A percentile compares a stretch with the other conserved stretches of the same genome.
phyloP scores from a whole-genome alignment of 2,888 invertebrate species.

The Periphyllus acericola region DNA sequence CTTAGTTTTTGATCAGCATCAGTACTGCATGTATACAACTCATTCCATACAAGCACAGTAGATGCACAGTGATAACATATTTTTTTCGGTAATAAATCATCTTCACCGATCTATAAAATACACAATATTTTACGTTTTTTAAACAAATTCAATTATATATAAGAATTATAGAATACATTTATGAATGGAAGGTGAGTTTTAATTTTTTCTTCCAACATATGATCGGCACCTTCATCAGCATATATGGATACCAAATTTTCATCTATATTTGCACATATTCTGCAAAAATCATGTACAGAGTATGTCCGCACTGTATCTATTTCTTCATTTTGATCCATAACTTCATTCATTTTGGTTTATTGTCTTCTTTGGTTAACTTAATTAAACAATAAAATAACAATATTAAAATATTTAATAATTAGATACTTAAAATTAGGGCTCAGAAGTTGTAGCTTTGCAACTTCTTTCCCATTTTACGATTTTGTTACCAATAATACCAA shows the following conservation, averaged over 20 bases:
- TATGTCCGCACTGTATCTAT: not conserved
- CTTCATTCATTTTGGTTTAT: slow-evolving; percentile 27
- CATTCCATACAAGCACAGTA: slow-evolving; percentile 75
- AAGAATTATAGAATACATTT: slow-evolving; percentile 34
- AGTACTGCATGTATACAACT: slow-evolving; percentile 71
- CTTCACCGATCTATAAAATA: slow-evolving; percentile 68
- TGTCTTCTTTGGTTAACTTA: not conserved
- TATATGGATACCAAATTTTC: slow-evolving; percentile 74
- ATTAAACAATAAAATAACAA: not conserved
- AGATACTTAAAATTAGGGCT: too few species aligned
- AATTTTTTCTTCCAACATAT: slow-evolving; percentile 74
- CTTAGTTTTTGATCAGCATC: slow-evolving; percentile 71
- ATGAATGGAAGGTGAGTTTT: slow-evolving; percentile 66
- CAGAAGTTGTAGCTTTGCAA: too few species aligned
- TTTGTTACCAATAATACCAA: too few species aligned
- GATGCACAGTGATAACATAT: slow-evolving; percentile 76
- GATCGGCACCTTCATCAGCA: slow-evolving; percentile 72
- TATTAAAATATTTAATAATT: not conserved
- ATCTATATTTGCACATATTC: slow-evolving; percentile 71
- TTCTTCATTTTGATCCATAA: not conserved
- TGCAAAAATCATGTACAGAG: slow-evolving; percentile 67
- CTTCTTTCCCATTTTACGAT: too few species aligned
- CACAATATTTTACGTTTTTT: too few species aligned
- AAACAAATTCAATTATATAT: not conserved
- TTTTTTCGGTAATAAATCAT: slow-evolving; percentile 72